Conservation (phyloP, 2,113 vertebrate genomes). For the Sorex fumeus region DNA sequence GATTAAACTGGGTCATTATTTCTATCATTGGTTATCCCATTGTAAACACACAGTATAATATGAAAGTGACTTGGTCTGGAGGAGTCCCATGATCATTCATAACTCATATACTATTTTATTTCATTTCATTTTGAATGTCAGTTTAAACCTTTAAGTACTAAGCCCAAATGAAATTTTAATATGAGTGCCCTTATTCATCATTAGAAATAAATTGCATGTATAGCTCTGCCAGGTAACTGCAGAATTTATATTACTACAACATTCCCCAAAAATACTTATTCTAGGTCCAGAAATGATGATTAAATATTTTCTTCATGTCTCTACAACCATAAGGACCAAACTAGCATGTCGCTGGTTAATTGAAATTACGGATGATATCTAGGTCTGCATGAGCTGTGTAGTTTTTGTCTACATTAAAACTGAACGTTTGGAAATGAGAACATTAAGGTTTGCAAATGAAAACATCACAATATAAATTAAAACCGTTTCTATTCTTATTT, state of each 20-base stretch:
- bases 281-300: conserved; percentile 42
- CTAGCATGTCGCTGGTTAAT: conserved; percentile 54
- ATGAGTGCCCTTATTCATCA: conserved; percentile 75
- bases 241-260: conserved; percentile 65
- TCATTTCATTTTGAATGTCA: conserved; percentile 87
- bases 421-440: background rate
- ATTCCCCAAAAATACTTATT: conserved; percentile 6
- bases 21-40: conserved; percentile 80
- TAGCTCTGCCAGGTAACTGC: conserved; percentile 62
- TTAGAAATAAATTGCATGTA: conserved; percentile 78
- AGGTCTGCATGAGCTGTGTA: conserved; percentile 39
- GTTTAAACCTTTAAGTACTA: conserved; percentile 85
- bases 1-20: conserved; percentile 79
- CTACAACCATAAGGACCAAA: conserved; percentile 18
- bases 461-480: conserved; percentile 39
- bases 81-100: conserved; percentile 79
- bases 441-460: too few relatives aligned
- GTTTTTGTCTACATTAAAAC: conserved; percentile 47
- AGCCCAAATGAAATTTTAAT: conserved; percentile 84
- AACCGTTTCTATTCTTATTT: background rate
- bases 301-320: conserved; percentile 65
- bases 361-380: conserved; percentile 61
- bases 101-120: conserved; percentile 81
- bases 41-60: conserved; percentile 87
- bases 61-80: conserved; percentile 74